Evolutionary conservation across 2,888 invertebrate genomes (phyloP).

Genomic region (Volucella inflata): DNA sequence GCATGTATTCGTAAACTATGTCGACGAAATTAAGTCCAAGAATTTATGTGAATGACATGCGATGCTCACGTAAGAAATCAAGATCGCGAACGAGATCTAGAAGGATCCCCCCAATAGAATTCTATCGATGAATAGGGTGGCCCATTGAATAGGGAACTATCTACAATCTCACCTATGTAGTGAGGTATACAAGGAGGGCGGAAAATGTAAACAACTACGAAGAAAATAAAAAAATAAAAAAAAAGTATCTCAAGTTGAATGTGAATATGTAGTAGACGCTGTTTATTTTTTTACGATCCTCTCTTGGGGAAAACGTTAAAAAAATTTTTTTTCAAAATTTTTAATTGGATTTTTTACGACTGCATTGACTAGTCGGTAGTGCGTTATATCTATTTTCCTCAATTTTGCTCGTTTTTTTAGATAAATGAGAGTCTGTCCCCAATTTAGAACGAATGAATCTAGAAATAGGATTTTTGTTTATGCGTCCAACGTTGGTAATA

Average conservation of each 20-base stretch:
- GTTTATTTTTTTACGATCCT: slow-evolving; percentile 9
- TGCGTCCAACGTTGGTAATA: background rate
- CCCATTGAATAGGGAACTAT: background rate
- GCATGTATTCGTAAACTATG: slow-evolving; percentile 26
- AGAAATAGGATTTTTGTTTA: slow-evolving; percentile 49
- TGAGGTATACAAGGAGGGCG: slow-evolving; percentile 3
- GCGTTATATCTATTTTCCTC: background rate
- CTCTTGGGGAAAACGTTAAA: background rate
- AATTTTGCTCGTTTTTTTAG: background rate
- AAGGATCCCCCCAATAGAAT: slow-evolving; percentile 33
- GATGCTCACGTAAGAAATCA: slow-evolving; percentile 4
- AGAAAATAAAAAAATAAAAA: slow-evolving; percentile 24
- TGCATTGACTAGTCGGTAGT: slow-evolving; percentile 15
- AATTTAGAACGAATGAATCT: slow-evolving; percentile 54
- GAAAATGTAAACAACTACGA: slow-evolving; percentile 41
- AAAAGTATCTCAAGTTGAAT: slow-evolving; percentile 26
- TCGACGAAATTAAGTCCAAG: slow-evolving; percentile 61
- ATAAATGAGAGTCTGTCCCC: slow-evolving; percentile 48
- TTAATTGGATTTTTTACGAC: slow-evolving; percentile 43
- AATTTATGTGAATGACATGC: slow-evolving; percentile 64
- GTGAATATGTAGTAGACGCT: slow-evolving; percentile 29
- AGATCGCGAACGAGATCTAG: background rate
- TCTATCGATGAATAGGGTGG: slow-evolving; percentile 37
- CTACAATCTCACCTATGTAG: background rate
- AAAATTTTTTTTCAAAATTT: slow-evolving; percentile 28